A percentile compares a stretch with the other conserved stretches of the same genome.
Evolutionary conservation across 2,888 invertebrate species (phyloP).

Genomic region (Diaprepes abbreviatus): DNA sequence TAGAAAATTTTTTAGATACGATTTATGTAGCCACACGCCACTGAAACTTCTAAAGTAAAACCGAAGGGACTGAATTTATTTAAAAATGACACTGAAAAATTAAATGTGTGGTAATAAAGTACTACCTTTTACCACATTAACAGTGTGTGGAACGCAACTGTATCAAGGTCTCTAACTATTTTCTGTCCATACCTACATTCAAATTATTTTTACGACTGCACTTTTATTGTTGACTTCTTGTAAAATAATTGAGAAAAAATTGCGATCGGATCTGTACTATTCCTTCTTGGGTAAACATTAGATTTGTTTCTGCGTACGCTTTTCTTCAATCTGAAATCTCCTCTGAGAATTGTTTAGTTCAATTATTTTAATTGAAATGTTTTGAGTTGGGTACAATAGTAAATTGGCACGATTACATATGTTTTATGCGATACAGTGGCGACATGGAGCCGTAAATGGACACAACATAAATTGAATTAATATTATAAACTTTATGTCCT

Average conservation of each 20-base stretch:
- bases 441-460: no score
- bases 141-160: conserved; percentile 52
- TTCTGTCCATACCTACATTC: conserved; percentile 60
- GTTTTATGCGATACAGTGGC: no score
- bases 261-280: conserved; percentile 17
- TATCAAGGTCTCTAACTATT: conserved; percentile 54
- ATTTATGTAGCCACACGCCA: no score
- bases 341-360: conserved; percentile 17
- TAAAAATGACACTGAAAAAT: conserved; percentile 61
- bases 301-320: conserved; percentile 24
- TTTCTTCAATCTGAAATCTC: conserved; percentile 25
- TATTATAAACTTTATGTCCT: no score
- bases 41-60: conserved; percentile 29
- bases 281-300: conserved; percentile 21
- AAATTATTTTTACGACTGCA: conserved; percentile 60
- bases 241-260: conserved; percentile 48
- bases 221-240: conserved; percentile 52
- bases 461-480: no score
- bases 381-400: no score
- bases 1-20: no score
- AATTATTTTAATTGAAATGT: conserved; percentile 14
- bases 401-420: no score
- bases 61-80: conserved; percentile 52
- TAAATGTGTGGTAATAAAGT: conserved; percentile 59
- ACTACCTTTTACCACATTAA: conserved; percentile 57